Conservation (phyloP, 2,113 vertebrate genomes). For the Hippocampus comes region DNA sequence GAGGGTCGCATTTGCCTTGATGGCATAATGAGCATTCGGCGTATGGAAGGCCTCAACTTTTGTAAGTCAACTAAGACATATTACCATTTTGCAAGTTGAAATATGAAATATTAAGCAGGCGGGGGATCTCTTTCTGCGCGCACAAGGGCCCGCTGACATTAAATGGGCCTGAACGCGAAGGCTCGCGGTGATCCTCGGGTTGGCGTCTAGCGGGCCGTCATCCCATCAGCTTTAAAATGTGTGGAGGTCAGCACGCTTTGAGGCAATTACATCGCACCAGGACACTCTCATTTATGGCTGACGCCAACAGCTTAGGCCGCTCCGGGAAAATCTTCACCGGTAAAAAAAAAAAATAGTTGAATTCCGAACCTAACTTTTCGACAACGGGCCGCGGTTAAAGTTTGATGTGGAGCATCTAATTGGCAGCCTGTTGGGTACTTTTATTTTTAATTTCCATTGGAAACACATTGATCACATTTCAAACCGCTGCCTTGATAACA, state of each 20-base stretch:
- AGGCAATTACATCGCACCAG: constrained; percentile 26
- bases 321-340: constrained; percentile 7
- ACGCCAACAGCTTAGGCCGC: constrained; percentile 24
- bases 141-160: constrained; percentile 6
- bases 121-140: constrained; percentile 26
- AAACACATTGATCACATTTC: constrained; percentile 35
- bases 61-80: constrained; percentile 12
- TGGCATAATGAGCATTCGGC: constrained; percentile 18
- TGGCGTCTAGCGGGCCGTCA: constrained; percentile 13
- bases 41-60: constrained; percentile 25
- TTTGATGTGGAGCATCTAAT: not conserved
- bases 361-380: not conserved
- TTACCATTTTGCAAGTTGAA: constrained; percentile 24
- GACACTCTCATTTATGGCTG: constrained; percentile 8
- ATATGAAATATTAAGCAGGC: constrained; percentile 49
- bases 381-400: not conserved
- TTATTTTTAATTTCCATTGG: constrained; percentile 1
- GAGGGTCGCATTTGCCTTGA: not conserved
- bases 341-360: not conserved
- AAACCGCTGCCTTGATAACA: constrained; percentile 30
- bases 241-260: constrained; percentile 15
- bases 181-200: constrained; percentile 13
- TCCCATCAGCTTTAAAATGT: constrained; percentile 13
- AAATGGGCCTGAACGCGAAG: constrained; percentile 14
- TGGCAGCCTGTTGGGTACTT: not conserved